Evolutionary conservation across 1,140 invertebrate species (phyloP).

Genomic region (Drosophila varians): DNA sequence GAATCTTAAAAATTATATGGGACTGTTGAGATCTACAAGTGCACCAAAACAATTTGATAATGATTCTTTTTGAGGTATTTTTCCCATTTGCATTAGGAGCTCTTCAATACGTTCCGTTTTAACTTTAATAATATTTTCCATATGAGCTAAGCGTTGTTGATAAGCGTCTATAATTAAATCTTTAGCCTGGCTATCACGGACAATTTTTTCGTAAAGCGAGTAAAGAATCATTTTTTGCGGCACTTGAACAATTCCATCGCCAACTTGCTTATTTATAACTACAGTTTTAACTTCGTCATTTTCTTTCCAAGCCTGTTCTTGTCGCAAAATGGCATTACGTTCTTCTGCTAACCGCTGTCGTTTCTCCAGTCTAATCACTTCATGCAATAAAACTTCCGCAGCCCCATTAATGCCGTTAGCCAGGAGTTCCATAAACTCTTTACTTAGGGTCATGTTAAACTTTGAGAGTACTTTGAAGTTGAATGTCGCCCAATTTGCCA

Average conservation of each 20-base stretch:
- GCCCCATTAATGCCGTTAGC: slow-evolving; percentile 86
- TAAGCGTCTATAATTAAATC: slow-evolving; percentile 42
- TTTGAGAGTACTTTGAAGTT: slow-evolving; percentile 89
- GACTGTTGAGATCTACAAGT: too few species aligned
- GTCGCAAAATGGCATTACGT: slow-evolving; percentile 50
- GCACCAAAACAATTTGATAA: too few species aligned
- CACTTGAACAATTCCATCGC: slow-evolving; percentile 79
- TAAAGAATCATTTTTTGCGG: slow-evolving; percentile 85
- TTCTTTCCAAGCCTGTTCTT: slow-evolving; percentile 67
- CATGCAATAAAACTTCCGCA: slow-evolving; percentile 87
- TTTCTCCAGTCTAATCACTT: slow-evolving; percentile 82
- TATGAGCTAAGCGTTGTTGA: slow-evolving; percentile 81
- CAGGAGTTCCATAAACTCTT: slow-evolving; percentile 86
- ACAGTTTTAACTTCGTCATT: slow-evolving; percentile 78
- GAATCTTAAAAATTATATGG: too few species aligned
- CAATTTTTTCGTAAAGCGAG: slow-evolving; percentile 84
- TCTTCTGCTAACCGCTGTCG: slow-evolving; percentile 56
- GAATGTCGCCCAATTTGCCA: slow-evolving; percentile 90
- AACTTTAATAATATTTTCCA: slow-evolving; percentile 85
- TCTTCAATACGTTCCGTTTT: slow-evolving; percentile 86
- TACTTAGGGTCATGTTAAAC: slow-evolving; percentile 86
- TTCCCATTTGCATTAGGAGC: slow-evolving; percentile 78
- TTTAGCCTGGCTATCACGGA: slow-evolving; percentile 83
- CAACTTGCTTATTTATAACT: slow-evolving; percentile 69
- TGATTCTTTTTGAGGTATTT: slow-evolving; percentile 31